Evolutionary conservation across 2,888 invertebrate genomes (phyloP).

Genomic region (Graphium colonna): DNA sequence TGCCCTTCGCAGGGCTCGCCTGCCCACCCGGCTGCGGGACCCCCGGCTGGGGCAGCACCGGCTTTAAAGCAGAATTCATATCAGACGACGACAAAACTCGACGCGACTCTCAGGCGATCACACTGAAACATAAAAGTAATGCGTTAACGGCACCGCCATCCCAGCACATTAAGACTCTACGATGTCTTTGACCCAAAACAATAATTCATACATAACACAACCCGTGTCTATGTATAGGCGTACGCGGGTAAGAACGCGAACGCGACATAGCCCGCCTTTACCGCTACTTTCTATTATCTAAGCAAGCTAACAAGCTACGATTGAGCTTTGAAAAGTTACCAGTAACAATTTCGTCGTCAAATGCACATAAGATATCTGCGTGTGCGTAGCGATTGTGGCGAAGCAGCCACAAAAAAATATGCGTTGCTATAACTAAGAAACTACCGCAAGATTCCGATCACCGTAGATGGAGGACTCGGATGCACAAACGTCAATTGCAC

Average conservation of each 20-base stretch:
- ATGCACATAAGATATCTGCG: slow-evolving; percentile 58
- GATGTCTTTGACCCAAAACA: slow-evolving; percentile 76
- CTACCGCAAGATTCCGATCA: slow-evolving; percentile 68
- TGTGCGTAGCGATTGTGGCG: slow-evolving; percentile 49
- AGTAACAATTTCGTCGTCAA: slow-evolving; percentile 51
- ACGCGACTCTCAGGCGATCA: slow-evolving; percentile 20
- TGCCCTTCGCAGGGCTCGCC: slow-evolving; percentile 67
- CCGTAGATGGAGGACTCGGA: slow-evolving; percentile 48
- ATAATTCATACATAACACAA: slow-evolving; percentile 66
- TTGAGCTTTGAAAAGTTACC: slow-evolving; percentile 56
- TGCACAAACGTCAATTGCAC: slow-evolving; percentile 45
- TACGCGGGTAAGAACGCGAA: slow-evolving; percentile 68
- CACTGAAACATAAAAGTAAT: slow-evolving; percentile 63
- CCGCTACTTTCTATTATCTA: slow-evolving; percentile 42
- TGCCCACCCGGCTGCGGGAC: slow-evolving; percentile 68
- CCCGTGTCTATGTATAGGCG: slow-evolving; percentile 47
- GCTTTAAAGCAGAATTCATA: slow-evolving; percentile 83
- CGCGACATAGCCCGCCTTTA: slow-evolving; percentile 43
- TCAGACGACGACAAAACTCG: slow-evolving; percentile 47
- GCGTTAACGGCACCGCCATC: slow-evolving; percentile 54
- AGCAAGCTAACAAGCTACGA: slow-evolving; percentile 40
- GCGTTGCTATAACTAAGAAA: slow-evolving; percentile 73
- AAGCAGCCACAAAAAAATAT: slow-evolving; percentile 74
- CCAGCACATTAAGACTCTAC: slow-evolving; percentile 53
- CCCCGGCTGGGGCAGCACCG: slow-evolving; percentile 76